Conservation (phyloP, 37 sponge, comb jelly and placozoan genomes). For the Halisarca cf. caerulea region DNA sequence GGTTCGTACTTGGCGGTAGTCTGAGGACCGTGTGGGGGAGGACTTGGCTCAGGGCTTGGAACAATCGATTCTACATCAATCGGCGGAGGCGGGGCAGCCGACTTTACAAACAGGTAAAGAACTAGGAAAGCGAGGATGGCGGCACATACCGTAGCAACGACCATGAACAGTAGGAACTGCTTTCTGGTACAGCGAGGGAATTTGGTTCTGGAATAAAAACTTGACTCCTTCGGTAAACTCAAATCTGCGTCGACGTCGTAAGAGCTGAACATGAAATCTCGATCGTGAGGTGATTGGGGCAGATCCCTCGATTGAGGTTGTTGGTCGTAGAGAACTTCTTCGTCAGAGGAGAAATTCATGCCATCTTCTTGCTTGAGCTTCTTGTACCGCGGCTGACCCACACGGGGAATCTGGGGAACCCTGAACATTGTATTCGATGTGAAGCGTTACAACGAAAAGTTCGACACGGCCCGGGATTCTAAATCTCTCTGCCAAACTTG, state of each 20-base stretch:
- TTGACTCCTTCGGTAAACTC: not conserved
- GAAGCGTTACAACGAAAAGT: too few species aligned
- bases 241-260: constrained; percentile 9
- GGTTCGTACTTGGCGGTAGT: not conserved
- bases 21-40: not conserved
- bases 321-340: not conserved
- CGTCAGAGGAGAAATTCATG: not conserved
- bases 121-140: not conserved
- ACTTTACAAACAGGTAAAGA: not conserved
- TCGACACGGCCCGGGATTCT: too few species aligned
- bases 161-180: not conserved
- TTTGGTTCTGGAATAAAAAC: not conserved
- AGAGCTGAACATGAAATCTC: constrained; percentile 9
- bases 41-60: not conserved
- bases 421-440: constrained; percentile 5
- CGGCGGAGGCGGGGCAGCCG: not conserved
- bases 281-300: not conserved
- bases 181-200: not conserved
- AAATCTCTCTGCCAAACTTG: too few species aligned
- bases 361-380: not conserved
- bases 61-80: not conserved
- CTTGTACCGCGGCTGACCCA: not conserved
- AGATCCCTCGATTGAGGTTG: not conserved
- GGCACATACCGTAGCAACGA: not conserved
- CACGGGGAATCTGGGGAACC: not conserved